Evolutionary conservation across 2,888 invertebrate species (phyloP).

Genomic region (Chymomyza fuscimana): DNA sequence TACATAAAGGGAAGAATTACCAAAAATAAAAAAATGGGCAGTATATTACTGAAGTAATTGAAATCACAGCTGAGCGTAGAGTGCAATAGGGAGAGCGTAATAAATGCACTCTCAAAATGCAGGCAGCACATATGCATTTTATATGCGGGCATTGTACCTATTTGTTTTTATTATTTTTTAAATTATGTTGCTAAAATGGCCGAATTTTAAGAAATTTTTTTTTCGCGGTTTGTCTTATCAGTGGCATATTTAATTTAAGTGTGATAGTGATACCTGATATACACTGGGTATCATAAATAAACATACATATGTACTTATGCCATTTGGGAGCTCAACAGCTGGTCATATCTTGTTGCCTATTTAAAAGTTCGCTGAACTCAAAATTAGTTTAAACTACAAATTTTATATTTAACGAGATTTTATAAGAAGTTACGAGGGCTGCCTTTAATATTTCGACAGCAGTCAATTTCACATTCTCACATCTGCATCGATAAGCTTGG

Average conservation of each 20-base stretch:
- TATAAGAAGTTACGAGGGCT: background rate
- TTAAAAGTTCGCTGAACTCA: slow-evolving; percentile 50
- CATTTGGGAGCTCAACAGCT: slow-evolving; percentile 26
- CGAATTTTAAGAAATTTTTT: slow-evolving; percentile 6
- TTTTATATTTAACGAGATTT: background rate
- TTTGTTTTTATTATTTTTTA: slow-evolving; percentile 20
- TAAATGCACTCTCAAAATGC: background rate
- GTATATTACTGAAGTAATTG: slow-evolving; percentile 30
- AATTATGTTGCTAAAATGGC: slow-evolving; percentile 29
- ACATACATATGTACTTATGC: background rate
- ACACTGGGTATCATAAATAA: background rate
- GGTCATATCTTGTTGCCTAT: slow-evolving; percentile 22
- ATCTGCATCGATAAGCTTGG: too few relatives aligned
- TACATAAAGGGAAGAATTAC: background rate
- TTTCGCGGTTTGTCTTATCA: slow-evolving; percentile 35
- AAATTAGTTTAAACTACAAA: background rate
- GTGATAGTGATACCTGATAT: slow-evolving; percentile 12
- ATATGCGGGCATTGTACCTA: slow-evolving; percentile 37
- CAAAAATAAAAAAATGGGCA: too few relatives aligned
- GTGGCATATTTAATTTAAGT: slow-evolving; percentile 37
- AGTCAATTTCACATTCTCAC: too few relatives aligned
- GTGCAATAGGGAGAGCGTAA: slow-evolving; percentile 11
- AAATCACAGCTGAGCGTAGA: slow-evolving; percentile 23
- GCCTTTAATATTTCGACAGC: too few relatives aligned
- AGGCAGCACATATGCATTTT: background rate